Evolutionary conservation across 2,888 invertebrate species (phyloP).

Genomic region (Mantis religiosa): DNA sequence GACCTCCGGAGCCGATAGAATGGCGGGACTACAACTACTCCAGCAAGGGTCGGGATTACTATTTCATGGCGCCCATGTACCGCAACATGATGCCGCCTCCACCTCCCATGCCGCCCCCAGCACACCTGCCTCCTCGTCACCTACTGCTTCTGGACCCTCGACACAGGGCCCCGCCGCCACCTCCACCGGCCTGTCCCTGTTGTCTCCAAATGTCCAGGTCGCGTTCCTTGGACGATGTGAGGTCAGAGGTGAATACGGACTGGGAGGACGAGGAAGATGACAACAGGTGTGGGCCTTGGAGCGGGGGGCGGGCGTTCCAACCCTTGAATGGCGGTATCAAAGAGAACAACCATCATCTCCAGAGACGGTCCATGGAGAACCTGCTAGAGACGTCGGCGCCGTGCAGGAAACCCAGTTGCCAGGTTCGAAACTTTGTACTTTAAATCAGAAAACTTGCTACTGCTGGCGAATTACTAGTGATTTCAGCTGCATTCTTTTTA

Average conservation of each 20-base stretch:
- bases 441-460: too few relatives aligned
- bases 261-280: conserved; percentile 58
- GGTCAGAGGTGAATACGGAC: conserved; percentile 56
- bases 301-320: conserved; percentile 22
- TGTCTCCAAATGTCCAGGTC: conserved; percentile 51
- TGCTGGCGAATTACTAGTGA: too few relatives aligned
- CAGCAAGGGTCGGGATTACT: conserved; percentile 51
- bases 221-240: conserved; percentile 68
- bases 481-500: too few relatives aligned
- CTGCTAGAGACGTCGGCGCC: conserved; percentile 54
- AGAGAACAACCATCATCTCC: conserved; percentile 49
- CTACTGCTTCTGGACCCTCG: conserved; percentile 41
- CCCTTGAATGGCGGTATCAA: conserved; percentile 41
- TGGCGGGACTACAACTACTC: conserved; percentile 16
- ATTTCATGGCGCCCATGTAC: conserved; percentile 67
- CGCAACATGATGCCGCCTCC: conserved; percentile 61
- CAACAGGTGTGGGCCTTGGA: conserved; percentile 23
- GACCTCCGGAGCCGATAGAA: not conserved
- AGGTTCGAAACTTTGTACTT: not conserved
- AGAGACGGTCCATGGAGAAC: conserved; percentile 67
- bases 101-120: conserved; percentile 39
- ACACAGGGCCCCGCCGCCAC: conserved; percentile 36
- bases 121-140: conserved; percentile 37
- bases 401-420: conserved; percentile 45
- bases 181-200: conserved; percentile 23